A percentile compares a stretch with the other conserved stretches of the same genome.
These are phyloP conservation scores for Ondatra zibethicus DNA, from an alignment of 2,113 vertebrate species.

Conservation along the genomic window DNA sequence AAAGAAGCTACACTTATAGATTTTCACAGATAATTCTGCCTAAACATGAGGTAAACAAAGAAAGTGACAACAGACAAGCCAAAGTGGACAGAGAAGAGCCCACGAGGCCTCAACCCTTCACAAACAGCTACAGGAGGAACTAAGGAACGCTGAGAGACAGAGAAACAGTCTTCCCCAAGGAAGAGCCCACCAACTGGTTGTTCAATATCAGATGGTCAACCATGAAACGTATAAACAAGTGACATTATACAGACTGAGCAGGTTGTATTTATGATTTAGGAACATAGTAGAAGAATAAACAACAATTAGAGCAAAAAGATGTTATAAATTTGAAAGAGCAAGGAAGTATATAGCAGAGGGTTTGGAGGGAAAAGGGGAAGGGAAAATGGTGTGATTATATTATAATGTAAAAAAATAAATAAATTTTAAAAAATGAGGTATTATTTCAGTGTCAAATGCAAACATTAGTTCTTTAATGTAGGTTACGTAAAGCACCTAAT, in stretches of 20 bases:
- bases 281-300: not conserved
- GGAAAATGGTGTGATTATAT: not conserved
- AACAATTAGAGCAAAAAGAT: not conserved
- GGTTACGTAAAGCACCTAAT: not conserved
- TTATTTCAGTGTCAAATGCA: not conserved
- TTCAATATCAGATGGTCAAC: not conserved
- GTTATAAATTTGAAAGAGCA: not conserved
- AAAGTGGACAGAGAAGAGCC: not conserved
- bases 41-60: not conserved
- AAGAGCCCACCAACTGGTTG: not conserved
- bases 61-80: not conserved
- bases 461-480: not conserved
- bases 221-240: not conserved
- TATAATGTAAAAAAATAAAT: not conserved
- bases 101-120: not conserved
- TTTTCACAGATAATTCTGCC: not conserved
- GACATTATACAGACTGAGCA: not conserved
- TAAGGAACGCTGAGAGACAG: not conserved
- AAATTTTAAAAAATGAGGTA: not conserved
- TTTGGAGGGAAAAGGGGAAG: not conserved
- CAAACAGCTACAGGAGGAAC: not conserved
- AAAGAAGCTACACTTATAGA: not conserved
- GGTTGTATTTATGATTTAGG: not conserved
- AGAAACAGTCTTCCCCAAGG: not conserved
- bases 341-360: not conserved